Evolutionary conservation across 2,888 invertebrate genomes (phyloP), one percentile per base, ranked within the genome.

Genomic region (Ceramica pisi): DNA sequence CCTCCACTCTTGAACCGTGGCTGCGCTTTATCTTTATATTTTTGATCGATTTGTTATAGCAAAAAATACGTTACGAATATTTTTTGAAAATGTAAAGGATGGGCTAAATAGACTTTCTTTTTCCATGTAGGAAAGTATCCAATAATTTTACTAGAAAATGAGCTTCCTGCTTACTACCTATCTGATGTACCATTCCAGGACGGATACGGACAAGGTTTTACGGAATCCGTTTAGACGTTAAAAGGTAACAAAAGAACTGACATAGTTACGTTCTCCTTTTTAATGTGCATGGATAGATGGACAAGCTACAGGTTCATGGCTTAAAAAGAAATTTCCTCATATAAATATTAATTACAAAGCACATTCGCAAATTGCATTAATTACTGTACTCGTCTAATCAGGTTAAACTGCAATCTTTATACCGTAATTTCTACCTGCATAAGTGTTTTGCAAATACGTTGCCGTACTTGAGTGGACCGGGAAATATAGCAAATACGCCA

Each of bases 361-460:
- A 14, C 1, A 14, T 51, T 12, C 12, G 23, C 14, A 44, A 2
- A 38, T 16, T 35, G 44, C 5, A 38, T 26, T n/a, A n/a, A n/a
- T 6, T 31, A 12, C 26, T 35, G 44, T 19, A 23, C 38, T 23
- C 14, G n/a, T 10, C 2, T 56, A 10, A 16, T 31, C n/a, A 3
- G 2, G 53, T 38, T 41, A 23, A 31, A 35, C 12, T 26, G 5
- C 21, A 31, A 51, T 16, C 0, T 26, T 51, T 21, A 1, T 23
- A 35, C 2, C 2, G 10, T 26, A 1, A n/a, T 23, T 31, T 31
- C 4, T 56, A 16, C 26, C 19, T 26, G 21, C 21, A 23, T 0
- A 12, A 46, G 56, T 67, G 26, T 59, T 79, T 70, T 41, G 51
- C 21, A 48, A 73, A 60, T 73, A 67, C 67, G 67, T 61, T 53